These are phyloP conservation scores for Astur gentilis DNA, from an alignment of 2,113 vertebrate genomes.

Conservation along the genomic window DNA sequence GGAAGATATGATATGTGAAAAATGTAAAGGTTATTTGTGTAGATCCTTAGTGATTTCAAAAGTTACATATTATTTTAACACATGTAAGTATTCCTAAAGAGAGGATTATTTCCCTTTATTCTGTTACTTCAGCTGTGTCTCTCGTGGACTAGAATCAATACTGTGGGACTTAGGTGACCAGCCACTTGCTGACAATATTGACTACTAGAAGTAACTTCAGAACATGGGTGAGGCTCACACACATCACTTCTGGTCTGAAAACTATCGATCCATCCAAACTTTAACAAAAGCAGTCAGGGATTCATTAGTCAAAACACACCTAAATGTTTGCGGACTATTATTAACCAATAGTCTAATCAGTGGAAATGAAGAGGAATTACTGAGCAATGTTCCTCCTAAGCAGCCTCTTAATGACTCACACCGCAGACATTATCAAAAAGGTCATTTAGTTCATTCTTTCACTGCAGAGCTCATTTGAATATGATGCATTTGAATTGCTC, in stretches of 20 bases:
- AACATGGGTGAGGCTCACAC: background rate
- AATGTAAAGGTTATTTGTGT: background rate
- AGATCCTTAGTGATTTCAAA: background rate
- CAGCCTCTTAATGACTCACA: background rate
- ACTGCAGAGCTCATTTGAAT: background rate
- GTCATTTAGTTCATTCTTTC: background rate
- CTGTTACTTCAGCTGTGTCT: background rate
- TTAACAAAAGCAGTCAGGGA: background rate
- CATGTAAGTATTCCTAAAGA: background rate
- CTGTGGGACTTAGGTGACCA: background rate
- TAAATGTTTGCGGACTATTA: background rate
- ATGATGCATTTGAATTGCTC: background rate
- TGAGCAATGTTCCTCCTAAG: background rate
- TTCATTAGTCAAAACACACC: background rate
- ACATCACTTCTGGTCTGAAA: background rate
- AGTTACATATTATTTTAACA: background rate
- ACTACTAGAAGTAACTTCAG: background rate
- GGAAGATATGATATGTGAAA: background rate
- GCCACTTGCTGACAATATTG: background rate
- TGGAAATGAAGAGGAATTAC: background rate
- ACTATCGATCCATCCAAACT: background rate
- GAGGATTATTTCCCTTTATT: background rate
- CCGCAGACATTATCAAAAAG: background rate
- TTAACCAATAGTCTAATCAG: background rate
- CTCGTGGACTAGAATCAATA: background rate